Conservation (phyloP, 2,113 vertebrate species). For the Psilopogon haemacephalus region DNA sequence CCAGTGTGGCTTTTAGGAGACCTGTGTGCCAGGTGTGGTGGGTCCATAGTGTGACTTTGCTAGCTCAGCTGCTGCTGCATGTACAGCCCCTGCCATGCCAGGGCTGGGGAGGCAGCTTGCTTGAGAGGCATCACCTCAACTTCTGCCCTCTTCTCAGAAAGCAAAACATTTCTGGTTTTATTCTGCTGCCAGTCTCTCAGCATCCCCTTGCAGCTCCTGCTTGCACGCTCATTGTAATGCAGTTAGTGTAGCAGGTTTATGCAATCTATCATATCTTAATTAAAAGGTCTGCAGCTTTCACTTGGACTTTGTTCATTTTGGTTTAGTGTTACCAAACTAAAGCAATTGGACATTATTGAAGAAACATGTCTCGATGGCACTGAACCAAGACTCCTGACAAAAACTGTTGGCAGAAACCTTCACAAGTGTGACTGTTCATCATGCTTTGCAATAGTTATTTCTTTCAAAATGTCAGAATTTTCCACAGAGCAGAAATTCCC, state of each 20-base stretch:
- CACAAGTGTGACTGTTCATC: constrained; percentile 42
- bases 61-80: background rate
- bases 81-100: accelerated
- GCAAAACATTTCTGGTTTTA: background rate
- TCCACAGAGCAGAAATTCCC: constrained; percentile 40
- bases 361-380: constrained; percentile 48
- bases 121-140: background rate
- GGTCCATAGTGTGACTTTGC: accelerated
- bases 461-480: constrained; percentile 54
- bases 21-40: accelerated
- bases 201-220: background rate
- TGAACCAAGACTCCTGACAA: constrained; percentile 64
- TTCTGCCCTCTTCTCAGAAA: background rate
- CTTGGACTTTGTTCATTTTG: constrained; percentile 55
- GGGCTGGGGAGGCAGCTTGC: accelerated
- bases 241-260: background rate
- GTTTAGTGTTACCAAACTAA: constrained; percentile 31
- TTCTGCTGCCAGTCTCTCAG: background rate
- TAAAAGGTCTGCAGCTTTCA: constrained; percentile 59
- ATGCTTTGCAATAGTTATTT: constrained; percentile 23
- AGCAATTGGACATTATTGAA: constrained; percentile 40
- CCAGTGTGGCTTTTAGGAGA: background rate
- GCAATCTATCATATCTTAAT: constrained; percentile 69
- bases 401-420: constrained; percentile 41
- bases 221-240: constrained; percentile 14